A percentile compares a stretch with the other conserved stretches of the same genome.
These are phyloP conservation scores for Grammomys surdaster DNA, from an alignment of 2,113 vertebrate species.

Conservation along the genomic window DNA sequence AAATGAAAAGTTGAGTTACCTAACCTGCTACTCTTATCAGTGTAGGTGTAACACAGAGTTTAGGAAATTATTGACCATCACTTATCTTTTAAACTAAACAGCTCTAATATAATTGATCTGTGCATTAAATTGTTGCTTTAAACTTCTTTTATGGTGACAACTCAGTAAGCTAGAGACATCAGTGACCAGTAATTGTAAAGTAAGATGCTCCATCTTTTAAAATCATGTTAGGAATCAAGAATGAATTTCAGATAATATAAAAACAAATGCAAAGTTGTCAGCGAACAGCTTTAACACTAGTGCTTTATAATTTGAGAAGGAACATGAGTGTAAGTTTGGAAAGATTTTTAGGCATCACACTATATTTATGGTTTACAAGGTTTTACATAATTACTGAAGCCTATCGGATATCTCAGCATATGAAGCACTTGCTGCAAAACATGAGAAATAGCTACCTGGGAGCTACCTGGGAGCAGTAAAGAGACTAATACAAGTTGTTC, in stretches of 20 bases:
- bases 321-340: fast-evolving
- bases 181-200: background rate
- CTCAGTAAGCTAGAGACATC: background rate
- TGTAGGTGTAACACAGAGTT: background rate
- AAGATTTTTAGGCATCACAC: background rate
- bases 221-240: background rate
- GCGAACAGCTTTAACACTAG: background rate
- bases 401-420: background rate
- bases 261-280: background rate
- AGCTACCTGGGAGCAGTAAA: no score
- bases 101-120: background rate
- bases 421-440: background rate
- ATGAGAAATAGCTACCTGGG: background rate
- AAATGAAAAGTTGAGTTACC: background rate
- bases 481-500: background rate
- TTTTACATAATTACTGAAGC: background rate
- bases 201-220: background rate
- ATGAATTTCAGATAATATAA: background rate
- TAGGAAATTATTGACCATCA: background rate
- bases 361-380: background rate
- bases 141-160: background rate
- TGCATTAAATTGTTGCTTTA: background rate
- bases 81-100: background rate
- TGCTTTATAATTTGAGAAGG: background rate
- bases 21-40: background rate